A percentile compares a stretch with the other conserved stretches of the same genome.
phyloP scores from a whole-genome alignment of 2,797 vertebrate species.

The Ctenochaetus hawaiiensis region DNA sequence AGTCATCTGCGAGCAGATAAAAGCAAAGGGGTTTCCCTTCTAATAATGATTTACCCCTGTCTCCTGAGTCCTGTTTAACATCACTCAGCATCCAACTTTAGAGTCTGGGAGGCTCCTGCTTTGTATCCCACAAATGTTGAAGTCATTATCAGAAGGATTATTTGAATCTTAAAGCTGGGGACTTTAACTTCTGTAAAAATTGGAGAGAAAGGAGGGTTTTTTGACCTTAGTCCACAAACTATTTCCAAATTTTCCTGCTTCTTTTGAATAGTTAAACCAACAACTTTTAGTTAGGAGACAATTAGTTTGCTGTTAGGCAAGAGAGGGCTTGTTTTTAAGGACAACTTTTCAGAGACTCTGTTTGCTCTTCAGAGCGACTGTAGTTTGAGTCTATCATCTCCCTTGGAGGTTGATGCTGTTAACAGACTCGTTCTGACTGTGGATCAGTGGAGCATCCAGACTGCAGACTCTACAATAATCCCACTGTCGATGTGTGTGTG shows the following conservation, averaged over 20 bases:
- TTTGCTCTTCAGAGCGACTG: conserved; percentile 38
- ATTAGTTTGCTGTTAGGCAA: conserved; percentile 21
- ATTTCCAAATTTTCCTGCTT: conserved; percentile 15
- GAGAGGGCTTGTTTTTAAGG: conserved; percentile 36
- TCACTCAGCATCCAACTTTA: conserved; percentile 40
- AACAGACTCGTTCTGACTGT: conserved; percentile 51
- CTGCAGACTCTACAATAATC: conserved; percentile 70
- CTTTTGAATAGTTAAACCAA: conserved; percentile 20
- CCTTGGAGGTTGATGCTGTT: conserved; percentile 54
- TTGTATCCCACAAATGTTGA: conserved; percentile 48
- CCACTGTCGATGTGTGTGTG: conserved; percentile 39
- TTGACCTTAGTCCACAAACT: conserved; percentile 22
- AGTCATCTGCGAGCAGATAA: conserved; percentile 65
- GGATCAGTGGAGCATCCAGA: conserved; percentile 61
- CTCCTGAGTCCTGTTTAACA: conserved; percentile 51
- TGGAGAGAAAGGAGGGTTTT: conserved; percentile 5
- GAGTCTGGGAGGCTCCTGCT: conserved; percentile 39
- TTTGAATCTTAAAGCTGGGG: conserved; percentile 16
- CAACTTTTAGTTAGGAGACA: conserved; percentile 10
- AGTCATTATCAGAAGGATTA: conserved; percentile 48
- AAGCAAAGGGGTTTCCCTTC: conserved; percentile 53
- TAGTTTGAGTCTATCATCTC: conserved; percentile 56
- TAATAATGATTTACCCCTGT: conserved; percentile 59
- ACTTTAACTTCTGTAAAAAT: conserved; percentile 14
- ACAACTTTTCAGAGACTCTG: conserved; percentile 38